A percentile compares a stretch with the other conserved stretches of the same genome.
These are phyloP conservation scores for Podarcis lilfordi DNA, from an alignment of 2,797 vertebrate genomes.

Conservation along the genomic window DNA sequence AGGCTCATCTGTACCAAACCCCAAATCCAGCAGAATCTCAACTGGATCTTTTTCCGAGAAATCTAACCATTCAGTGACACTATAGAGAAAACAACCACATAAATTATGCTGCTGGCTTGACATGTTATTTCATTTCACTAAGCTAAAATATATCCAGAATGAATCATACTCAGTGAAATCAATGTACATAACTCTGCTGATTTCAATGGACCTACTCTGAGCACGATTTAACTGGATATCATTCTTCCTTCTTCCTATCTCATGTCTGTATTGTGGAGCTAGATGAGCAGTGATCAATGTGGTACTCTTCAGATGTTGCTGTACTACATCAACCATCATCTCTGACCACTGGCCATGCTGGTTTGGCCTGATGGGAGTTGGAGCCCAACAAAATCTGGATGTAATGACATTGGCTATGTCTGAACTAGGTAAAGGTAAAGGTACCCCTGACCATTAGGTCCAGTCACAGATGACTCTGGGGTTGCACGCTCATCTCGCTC, in stretches of 20 bases:
- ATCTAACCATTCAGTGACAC: slow-evolving; percentile 84
- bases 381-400: too few relatives aligned
- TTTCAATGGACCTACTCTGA: too few relatives aligned
- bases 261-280: neutral
- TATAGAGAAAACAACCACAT: slow-evolving; percentile 57
- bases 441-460: too few relatives aligned
- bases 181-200: neutral
- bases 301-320: too few relatives aligned
- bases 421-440: too few relatives aligned
- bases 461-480: too few relatives aligned
- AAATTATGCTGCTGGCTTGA: slow-evolving; percentile 8
- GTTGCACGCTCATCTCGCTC: too few relatives aligned
- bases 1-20: slow-evolving; percentile 89
- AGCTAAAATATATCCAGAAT: neutral
- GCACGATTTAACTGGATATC: too few relatives aligned
- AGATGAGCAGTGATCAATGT: neutral
- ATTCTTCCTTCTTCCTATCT: neutral
- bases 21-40: slow-evolving; percentile 90
- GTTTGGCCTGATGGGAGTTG: too few relatives aligned
- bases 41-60: slow-evolving; percentile 89
- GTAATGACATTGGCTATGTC: too few relatives aligned
- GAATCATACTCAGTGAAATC: neutral
- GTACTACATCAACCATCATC: too few relatives aligned
- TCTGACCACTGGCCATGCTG: too few relatives aligned
- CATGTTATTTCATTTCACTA: neutral